A percentile compares a stretch with the other conserved stretches of the same genome.
Conservation (phyloP, 2,888 invertebrate species). For the Pecten maximus region DNA sequence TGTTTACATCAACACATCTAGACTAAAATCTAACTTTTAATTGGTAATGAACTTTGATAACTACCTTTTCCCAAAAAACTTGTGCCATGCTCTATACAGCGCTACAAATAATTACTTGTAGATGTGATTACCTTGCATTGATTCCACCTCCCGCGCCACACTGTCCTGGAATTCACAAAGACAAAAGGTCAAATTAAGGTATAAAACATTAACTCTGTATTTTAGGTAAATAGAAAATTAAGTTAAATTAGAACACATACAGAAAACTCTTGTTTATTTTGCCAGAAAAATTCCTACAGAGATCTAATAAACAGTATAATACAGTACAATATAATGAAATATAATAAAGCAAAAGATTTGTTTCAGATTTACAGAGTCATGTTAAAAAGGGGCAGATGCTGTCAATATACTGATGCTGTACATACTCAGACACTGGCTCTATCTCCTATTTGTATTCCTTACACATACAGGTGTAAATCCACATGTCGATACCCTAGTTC, state of each 20-base stretch:
- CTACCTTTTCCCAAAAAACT: neutral
- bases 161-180: conserved; percentile 56
- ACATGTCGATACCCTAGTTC: too few relatives aligned
- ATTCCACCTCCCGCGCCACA: conserved; percentile 57
- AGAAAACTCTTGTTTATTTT: neutral
- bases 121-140: conserved; percentile 58
- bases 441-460: too few relatives aligned
- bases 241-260: neutral
- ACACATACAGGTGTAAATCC: too few relatives aligned
- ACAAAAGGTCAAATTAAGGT: neutral
- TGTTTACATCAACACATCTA: neutral
- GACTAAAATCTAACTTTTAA: neutral
- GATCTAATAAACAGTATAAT: neutral
- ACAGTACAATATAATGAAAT: too few relatives aligned
- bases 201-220: neutral
- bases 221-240: neutral
- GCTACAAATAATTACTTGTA: neutral
- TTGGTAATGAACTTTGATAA: neutral
- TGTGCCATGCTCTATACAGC: neutral
- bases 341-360: too few relatives aligned
- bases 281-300: neutral
- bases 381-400: too few relatives aligned
- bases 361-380: too few relatives aligned
- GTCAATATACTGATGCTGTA: too few relatives aligned
- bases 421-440: too few relatives aligned